A percentile compares a stretch with the other conserved stretches of the same genome.
Evolutionary conservation across 2,888 invertebrate species (phyloP).

Genomic region (Dastarcus helophoroides): DNA sequence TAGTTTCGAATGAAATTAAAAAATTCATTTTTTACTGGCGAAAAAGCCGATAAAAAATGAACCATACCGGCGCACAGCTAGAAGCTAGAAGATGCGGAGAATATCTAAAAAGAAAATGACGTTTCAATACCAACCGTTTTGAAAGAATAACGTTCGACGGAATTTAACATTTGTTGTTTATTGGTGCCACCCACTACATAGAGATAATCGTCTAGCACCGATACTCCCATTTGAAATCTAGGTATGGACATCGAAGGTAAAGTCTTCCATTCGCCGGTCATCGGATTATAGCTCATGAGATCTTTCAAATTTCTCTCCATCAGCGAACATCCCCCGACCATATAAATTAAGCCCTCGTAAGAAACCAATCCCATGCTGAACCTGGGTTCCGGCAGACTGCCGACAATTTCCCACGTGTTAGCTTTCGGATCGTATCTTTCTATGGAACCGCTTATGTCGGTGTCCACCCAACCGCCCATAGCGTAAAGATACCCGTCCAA

Average conservation of each 20-base stretch:
- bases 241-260: conserved; percentile 69
- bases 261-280: conserved; percentile 66
- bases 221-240: conserved; percentile 81
- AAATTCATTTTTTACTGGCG: too few relatives aligned
- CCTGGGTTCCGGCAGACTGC: conserved; percentile 70
- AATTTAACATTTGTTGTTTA: conserved; percentile 65
- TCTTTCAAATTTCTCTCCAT: conserved; percentile 69
- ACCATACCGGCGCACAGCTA: too few relatives aligned
- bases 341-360: conserved; percentile 73
- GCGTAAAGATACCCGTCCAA: conserved; percentile 75
- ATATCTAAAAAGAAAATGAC: too few relatives aligned
- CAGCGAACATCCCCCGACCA: conserved; percentile 83
- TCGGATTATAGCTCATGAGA: conserved; percentile 68
- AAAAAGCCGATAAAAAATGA: too few relatives aligned
- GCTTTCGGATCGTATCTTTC: conserved; percentile 75
- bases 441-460: conserved; percentile 79
- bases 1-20: too few relatives aligned
- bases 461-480: conserved; percentile 89
- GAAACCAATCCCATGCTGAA: conserved; percentile 89
- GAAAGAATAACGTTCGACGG: conserved; percentile 74
- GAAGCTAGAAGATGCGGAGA: too few relatives aligned
- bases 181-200: conserved; percentile 87
- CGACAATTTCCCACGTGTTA: conserved; percentile 67
- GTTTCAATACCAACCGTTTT: conserved; percentile 61
- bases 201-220: conserved; percentile 69